Percentiles rank a stretch among this genome's conserved stretches.
Conservation (phyloP, 2,113 vertebrate genomes). For the Connochaetes taurinus region DNA sequence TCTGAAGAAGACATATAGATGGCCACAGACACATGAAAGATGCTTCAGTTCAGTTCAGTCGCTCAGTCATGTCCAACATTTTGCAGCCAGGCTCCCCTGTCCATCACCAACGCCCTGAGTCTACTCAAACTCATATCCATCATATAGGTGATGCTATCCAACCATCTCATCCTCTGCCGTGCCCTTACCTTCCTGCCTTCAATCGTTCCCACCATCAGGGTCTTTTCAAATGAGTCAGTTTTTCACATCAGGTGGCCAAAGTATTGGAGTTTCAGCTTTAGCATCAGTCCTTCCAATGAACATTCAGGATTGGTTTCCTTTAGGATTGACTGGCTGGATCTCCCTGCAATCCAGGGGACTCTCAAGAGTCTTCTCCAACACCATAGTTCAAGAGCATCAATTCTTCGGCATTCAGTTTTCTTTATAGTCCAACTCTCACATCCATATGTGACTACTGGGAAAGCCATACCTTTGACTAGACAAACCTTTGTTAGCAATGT, state of each 20-base stretch:
- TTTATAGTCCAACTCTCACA: background rate
- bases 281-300: background rate
- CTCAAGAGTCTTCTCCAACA: background rate
- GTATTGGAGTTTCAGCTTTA: background rate
- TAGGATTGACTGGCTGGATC: background rate
- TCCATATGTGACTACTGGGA: background rate
- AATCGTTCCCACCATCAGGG: background rate
- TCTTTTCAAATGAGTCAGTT: background rate
- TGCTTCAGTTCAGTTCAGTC: background rate
- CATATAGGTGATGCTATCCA: fast-evolving
- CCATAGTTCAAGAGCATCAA: background rate
- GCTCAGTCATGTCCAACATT: background rate
- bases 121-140: background rate
- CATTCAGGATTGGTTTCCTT: background rate
- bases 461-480: background rate
- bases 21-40: background rate
- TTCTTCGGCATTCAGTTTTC: background rate
- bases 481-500: background rate
- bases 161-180: background rate
- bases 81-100: background rate
- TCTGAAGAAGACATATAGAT: background rate
- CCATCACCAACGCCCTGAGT: background rate
- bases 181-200: background rate
- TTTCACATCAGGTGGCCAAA: background rate
- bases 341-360: background rate